These are phyloP conservation scores for Acanthococcus lagerstroemiae DNA, from an alignment of 2,888 invertebrate species.

Conservation along the genomic window DNA sequence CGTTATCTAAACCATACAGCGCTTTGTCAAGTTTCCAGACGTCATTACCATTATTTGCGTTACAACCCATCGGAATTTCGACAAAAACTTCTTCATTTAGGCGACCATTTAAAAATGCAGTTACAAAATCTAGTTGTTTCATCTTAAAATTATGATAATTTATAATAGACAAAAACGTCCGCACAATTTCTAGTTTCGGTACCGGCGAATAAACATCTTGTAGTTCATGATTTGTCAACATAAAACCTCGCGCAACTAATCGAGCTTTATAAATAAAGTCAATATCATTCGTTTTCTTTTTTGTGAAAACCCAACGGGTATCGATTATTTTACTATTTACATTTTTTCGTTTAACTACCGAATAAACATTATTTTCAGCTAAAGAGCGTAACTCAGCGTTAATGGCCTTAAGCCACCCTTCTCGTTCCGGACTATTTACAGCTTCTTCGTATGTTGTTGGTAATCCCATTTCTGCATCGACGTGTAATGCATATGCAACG, in stretches of 20 bases:
- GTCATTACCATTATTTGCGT: neutral
- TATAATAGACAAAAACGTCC: neutral
- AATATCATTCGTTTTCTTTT: neutral
- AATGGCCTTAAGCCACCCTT: too few relatives aligned
- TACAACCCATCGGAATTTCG: neutral
- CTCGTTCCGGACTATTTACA: too few relatives aligned
- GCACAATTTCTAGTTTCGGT: neutral
- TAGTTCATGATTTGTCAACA: neutral
- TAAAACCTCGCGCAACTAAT: neutral
- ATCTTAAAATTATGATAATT: neutral
- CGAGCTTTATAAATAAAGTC: neutral
- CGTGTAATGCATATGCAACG: too few relatives aligned
- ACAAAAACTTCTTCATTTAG: neutral
- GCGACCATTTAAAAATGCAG: neutral
- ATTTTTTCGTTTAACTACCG: neutral
- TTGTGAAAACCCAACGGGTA: neutral
- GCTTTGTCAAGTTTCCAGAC: neutral
- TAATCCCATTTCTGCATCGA: too few relatives aligned
- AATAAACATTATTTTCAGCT: neutral
- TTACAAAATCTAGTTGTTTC: neutral
- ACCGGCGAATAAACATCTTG: neutral
- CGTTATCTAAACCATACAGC: neutral
- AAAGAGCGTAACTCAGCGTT: neutral
- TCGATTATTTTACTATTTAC: neutral
- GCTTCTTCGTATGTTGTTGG: too few relatives aligned